These are phyloP conservation scores for Tichodroma muraria DNA, from an alignment of 2,113 vertebrate genomes.

Conservation along the genomic window DNA sequence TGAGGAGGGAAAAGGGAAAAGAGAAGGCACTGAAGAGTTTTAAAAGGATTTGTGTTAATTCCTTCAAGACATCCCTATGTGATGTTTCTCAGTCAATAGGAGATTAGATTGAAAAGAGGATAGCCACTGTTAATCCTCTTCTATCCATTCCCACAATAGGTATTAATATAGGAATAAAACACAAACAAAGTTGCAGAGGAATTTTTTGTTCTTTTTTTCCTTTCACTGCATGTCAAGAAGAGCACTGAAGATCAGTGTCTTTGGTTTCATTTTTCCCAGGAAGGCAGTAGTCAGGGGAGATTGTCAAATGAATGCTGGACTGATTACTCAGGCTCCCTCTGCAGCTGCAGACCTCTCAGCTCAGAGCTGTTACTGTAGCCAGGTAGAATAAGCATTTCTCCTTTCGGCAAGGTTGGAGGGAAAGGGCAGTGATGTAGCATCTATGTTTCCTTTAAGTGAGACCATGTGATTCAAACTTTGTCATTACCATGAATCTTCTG, in stretches of 20 bases:
- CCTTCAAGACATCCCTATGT: conserved; percentile 35
- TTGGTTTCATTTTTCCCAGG: background rate
- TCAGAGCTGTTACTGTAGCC: background rate
- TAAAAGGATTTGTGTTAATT: conserved; percentile 68
- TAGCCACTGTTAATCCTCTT: conserved; percentile 51
- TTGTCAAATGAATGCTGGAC: background rate
- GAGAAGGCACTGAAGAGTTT: conserved; percentile 21
- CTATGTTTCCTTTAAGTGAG: background rate
- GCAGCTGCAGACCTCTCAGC: background rate
- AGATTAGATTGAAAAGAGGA: conserved; percentile 62
- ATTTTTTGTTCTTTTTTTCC: background rate
- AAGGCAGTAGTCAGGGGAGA: background rate
- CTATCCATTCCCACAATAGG: conserved; percentile 48
- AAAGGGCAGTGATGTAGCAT: background rate
- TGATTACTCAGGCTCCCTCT: background rate
- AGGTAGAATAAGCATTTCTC: background rate
- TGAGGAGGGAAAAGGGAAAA: background rate
- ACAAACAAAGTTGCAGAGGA: background rate
- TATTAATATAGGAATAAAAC: background rate
- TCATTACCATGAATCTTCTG: background rate
- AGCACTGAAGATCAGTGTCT: background rate
- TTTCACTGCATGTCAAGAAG: background rate
- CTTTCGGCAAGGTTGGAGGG: background rate
- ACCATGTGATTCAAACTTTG: background rate
- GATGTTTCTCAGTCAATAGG: conserved; percentile 64